phyloP scores from a whole-genome alignment of 1,140 invertebrate species.

The Drosophila novamexicana region DNA sequence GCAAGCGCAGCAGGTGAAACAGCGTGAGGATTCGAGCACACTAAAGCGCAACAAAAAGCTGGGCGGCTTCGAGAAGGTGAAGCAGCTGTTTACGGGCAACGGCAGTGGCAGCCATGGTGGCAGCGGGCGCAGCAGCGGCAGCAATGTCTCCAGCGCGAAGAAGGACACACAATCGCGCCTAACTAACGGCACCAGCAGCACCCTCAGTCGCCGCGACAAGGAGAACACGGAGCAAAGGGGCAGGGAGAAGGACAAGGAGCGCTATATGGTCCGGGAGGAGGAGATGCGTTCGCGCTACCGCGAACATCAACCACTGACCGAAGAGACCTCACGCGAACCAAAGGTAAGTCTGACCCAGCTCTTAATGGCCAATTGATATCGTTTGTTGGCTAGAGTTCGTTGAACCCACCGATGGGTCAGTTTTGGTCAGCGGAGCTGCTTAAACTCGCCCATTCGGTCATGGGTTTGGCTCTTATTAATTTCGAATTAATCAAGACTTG shows the following conservation, averaged over 20 bases:
- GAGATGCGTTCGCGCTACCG: conserved; percentile 82
- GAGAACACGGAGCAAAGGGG: conserved; percentile 50
- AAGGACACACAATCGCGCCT: conserved; percentile 57
- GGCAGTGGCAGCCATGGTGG: conserved; percentile 52
- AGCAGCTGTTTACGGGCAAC: conserved; percentile 77
- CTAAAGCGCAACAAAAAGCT: conserved; percentile 85
- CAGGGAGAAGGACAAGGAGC: conserved; percentile 43
- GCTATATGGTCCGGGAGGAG: conserved; percentile 81
- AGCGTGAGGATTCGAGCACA: conserved; percentile 52
- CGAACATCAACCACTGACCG: conserved; percentile 64
- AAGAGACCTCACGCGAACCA: conserved; percentile 78
- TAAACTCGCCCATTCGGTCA: conserved; percentile 54
- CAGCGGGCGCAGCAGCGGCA: conserved; percentile 65
- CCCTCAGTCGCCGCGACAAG: conserved; percentile 70
- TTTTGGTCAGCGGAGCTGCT: conserved; percentile 12
- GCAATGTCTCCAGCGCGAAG: conserved; percentile 68
- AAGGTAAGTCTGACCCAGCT: conserved; percentile 63
- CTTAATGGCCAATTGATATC: conserved; percentile 72
- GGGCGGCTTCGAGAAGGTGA: conserved; percentile 88
- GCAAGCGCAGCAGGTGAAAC: conserved; percentile 34
- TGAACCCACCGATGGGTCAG: conserved; percentile 41
- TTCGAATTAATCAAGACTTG: conserved; percentile 74
- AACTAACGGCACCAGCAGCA: conserved; percentile 64
- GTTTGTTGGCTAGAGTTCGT: conserved; percentile 38
- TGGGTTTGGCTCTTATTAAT: conserved; percentile 71